Conservation (phyloP, 2,113 vertebrate species). For the Hemichromis elongatus region DNA sequence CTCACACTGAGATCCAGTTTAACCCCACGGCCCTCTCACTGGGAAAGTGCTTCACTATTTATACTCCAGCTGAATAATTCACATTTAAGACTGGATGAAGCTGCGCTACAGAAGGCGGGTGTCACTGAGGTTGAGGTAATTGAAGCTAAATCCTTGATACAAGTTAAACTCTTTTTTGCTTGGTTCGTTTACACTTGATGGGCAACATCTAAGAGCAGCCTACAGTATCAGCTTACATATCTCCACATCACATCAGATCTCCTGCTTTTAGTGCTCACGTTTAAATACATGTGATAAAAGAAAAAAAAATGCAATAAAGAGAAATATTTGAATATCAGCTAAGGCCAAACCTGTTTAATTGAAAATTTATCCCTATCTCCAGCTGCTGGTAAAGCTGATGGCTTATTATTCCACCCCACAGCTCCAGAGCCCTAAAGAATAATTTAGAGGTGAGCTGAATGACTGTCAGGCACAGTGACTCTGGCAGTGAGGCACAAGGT, state of each 20-base stretch:
- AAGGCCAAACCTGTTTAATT: neutral
- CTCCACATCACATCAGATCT: neutral
- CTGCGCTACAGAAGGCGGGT: neutral
- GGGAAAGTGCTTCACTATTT: slow-evolving; percentile 5
- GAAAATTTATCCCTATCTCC: neutral
- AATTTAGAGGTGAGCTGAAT: neutral
- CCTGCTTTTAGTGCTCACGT: neutral
- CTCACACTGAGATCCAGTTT: slow-evolving; percentile 11
- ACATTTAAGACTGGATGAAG: neutral
- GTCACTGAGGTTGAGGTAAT: neutral
- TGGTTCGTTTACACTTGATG: neutral
- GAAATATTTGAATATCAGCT: neutral
- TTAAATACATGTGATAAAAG: neutral
- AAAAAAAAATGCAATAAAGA: neutral
- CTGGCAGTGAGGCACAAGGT: neutral
- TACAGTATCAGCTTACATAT: neutral
- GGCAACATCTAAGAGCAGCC: neutral
- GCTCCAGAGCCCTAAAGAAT: neutral
- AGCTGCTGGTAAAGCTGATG: neutral
- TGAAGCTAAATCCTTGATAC: neutral
- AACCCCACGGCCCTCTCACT: neutral
- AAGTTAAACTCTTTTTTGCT: neutral
- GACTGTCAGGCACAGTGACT: slow-evolving; percentile 7
- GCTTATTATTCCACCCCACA: neutral
- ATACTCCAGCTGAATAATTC: slow-evolving; percentile 13